phyloP scores from a whole-genome alignment of 2,797 vertebrate genomes.

The Sebastes minor region DNA sequence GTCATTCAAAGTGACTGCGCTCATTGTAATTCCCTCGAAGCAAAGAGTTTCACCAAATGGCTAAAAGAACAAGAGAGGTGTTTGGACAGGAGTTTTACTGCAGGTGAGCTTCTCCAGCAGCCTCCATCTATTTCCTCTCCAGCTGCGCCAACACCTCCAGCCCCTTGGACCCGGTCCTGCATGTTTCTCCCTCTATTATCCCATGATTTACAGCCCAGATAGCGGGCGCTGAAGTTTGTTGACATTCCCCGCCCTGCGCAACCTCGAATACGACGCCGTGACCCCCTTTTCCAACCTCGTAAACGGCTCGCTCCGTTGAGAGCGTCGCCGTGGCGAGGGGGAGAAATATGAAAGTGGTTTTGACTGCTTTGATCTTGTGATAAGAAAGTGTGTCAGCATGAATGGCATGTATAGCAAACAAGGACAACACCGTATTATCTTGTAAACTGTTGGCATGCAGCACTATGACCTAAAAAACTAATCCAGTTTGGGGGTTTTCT shows the following conservation, averaged over 20 bases:
- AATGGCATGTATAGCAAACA: constrained; percentile 36
- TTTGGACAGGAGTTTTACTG: constrained; percentile 57
- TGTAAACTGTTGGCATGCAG: constrained; percentile 54
- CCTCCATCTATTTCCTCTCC: constrained; percentile 45
- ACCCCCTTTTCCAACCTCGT: constrained; percentile 37
- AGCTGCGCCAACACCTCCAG: constrained; percentile 70
- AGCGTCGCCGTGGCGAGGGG: constrained; percentile 14
- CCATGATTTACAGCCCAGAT: constrained; percentile 66
- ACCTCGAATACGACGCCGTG: constrained; percentile 37
- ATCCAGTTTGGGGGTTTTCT: constrained; percentile 41
- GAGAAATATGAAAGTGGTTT: constrained; percentile 42
- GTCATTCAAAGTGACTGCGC: constrained; percentile 32
- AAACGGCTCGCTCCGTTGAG: constrained; percentile 23
- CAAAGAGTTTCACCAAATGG: constrained; percentile 40
- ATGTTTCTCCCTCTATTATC: constrained; percentile 54
- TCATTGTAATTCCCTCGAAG: constrained; percentile 24
- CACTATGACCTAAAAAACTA: constrained; percentile 58
- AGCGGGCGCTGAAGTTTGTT: constrained; percentile 61
- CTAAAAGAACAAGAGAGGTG: constrained; percentile 27
- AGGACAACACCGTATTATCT: constrained; percentile 59
- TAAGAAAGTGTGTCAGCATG: constrained; percentile 59
- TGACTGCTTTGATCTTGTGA: constrained; percentile 40
- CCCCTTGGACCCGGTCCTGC: constrained; percentile 33
- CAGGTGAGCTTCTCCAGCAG: constrained; percentile 61
- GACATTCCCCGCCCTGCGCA: constrained; percentile 58